These are phyloP conservation scores for Eupithecia dodoneata DNA, from an alignment of 2,888 invertebrate species.

Conservation along the genomic window DNA sequence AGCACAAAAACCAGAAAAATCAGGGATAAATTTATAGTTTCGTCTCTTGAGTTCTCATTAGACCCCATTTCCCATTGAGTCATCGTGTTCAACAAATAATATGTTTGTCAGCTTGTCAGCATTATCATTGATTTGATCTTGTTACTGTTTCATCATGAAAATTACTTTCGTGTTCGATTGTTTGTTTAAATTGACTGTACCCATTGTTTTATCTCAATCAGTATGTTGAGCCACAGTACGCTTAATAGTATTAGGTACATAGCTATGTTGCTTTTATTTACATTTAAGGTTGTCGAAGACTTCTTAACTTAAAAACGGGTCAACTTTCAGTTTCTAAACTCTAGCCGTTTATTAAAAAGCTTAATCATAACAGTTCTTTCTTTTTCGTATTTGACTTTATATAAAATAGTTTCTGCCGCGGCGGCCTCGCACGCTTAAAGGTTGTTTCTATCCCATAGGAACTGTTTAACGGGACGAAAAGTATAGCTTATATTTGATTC, in stretches of 20 bases:
- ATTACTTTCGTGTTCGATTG: constrained; percentile 43
- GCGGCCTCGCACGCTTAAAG: too few species aligned
- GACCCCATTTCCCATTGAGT: constrained; percentile 26
- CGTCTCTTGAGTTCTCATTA: background rate
- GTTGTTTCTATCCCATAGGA: too few species aligned
- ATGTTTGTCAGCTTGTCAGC: constrained; percentile 38
- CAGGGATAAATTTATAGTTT: background rate
- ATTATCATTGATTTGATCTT: constrained; percentile 43
- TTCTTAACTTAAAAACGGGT: background rate
- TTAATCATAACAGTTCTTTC: too few species aligned
- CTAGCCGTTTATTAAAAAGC: background rate
- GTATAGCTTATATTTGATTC: too few species aligned
- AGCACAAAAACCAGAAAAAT: background rate
- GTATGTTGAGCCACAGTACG: constrained; percentile 12
- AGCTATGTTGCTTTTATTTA: constrained; percentile 1
- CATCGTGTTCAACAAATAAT: constrained; percentile 39
- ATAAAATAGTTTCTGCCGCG: too few species aligned
- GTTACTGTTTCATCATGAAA: constrained; percentile 42
- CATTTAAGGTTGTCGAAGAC: background rate
- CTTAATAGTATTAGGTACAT: constrained; percentile 1
- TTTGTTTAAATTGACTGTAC: constrained; percentile 38
- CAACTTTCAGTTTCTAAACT: background rate
- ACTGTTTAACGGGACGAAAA: too few species aligned
- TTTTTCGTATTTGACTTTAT: too few species aligned
- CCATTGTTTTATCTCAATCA: constrained; percentile 40